Percentiles rank a stretch among this genome's conserved stretches.
phyloP scores from a whole-genome alignment of 2,797 vertebrate genomes.

The Oreortyx pictus region DNA sequence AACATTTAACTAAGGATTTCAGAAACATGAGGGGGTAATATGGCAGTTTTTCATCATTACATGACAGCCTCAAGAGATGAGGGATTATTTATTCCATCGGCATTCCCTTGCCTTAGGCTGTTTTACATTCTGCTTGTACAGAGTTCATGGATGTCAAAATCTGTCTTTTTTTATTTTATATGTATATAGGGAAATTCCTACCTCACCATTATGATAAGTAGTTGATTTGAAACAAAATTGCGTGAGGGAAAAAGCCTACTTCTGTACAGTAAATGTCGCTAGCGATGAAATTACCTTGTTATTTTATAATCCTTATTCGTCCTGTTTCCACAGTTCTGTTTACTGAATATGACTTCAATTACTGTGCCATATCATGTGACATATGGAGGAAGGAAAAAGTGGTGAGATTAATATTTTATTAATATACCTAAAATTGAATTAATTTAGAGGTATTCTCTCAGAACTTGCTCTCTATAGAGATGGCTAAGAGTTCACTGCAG shows the following conservation, averaged over 20 bases:
- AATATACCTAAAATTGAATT: neutral
- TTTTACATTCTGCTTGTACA: neutral
- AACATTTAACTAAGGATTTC: neutral
- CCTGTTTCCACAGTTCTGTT: neutral
- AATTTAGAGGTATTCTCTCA: neutral
- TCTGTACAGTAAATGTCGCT: neutral
- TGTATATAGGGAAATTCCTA: neutral
- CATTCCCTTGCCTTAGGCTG: neutral
- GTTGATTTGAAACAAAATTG: neutral
- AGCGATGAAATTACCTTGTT: neutral
- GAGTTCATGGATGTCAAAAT: neutral
- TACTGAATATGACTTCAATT: neutral
- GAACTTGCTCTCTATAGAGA: neutral
- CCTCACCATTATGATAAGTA: neutral
- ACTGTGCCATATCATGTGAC: neutral
- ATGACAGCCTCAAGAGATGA: neutral
- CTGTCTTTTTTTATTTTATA: neutral
- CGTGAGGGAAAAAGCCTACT: accelerated
- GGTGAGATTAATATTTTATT: neutral
- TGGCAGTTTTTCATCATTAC: neutral
- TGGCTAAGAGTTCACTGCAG: neutral
- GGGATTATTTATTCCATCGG: neutral
- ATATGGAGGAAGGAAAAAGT: neutral
- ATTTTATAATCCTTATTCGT: neutral
- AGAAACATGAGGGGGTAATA: neutral